Percentiles rank a stretch among this genome's conserved stretches.
phyloP scores from a whole-genome alignment of 2,113 vertebrate species.

The Andinoacara biseriatus region DNA sequence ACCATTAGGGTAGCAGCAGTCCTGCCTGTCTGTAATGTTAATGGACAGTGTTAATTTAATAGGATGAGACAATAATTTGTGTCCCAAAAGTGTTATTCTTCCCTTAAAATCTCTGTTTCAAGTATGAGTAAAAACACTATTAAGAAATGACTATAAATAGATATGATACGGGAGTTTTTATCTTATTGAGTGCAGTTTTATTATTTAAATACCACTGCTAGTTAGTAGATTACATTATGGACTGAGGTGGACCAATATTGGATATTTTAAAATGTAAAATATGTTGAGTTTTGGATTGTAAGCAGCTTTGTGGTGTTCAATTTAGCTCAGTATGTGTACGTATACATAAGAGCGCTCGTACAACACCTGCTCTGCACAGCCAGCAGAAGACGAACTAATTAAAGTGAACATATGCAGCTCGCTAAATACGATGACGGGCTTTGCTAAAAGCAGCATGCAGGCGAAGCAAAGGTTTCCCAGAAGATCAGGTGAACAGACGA shows the following conservation, averaged over 20 bases:
- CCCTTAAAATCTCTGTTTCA: too few species aligned
- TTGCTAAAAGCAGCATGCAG: background rate
- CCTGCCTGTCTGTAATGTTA: too few species aligned
- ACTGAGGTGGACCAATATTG: background rate
- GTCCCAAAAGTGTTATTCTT: too few species aligned
- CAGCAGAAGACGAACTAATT: slow-evolving; percentile 47
- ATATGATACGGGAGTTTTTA: too few species aligned
- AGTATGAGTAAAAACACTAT: too few species aligned
- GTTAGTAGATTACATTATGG: background rate
- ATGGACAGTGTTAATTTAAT: too few species aligned
- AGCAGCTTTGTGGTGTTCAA: background rate
- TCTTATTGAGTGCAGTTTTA: background rate
- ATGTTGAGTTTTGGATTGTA: background rate
- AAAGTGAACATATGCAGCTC: slow-evolving; percentile 29
- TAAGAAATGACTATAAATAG: too few species aligned
- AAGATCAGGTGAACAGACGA: background rate
- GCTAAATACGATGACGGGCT: slow-evolving; percentile 14
- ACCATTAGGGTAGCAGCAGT: too few species aligned
- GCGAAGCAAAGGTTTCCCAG: background rate
- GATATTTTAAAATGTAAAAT: background rate
- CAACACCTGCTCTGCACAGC: slow-evolving; percentile 47
- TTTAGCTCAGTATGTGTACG: background rate
- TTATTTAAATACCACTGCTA: background rate
- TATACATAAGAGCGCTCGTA: background rate
- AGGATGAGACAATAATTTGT: too few species aligned